Evolutionary conservation across 2,797 vertebrate genomes (phyloP).

Genomic region (Poeciliopsis presidionis): DNA sequence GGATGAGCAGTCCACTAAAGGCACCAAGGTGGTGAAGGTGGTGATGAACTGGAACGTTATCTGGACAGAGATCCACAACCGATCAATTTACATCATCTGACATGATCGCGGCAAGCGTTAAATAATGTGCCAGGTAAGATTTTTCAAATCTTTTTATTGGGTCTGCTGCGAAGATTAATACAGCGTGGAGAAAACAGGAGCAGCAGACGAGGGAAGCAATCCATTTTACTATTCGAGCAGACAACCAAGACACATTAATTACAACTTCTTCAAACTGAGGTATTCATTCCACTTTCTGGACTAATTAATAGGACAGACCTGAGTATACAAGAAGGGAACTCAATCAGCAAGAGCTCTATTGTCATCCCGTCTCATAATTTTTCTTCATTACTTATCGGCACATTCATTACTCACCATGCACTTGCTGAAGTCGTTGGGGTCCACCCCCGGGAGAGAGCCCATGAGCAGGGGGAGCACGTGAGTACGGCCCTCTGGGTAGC

Average conservation of each 20-base stretch:
- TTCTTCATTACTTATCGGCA: slow-evolving; percentile 60
- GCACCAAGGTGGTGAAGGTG: slow-evolving; percentile 97
- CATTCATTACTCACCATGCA: slow-evolving; percentile 89
- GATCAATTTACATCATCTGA: slow-evolving; percentile 50
- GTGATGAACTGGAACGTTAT: slow-evolving; percentile 99
- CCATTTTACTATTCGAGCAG: slow-evolving; percentile 56
- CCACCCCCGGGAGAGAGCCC: slow-evolving; percentile 95
- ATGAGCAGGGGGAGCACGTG: slow-evolving; percentile 95
- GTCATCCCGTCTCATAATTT: slow-evolving; percentile 55
- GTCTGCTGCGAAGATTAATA: slow-evolving; percentile 54
- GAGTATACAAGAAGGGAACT: slow-evolving; percentile 42
- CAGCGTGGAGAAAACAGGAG: slow-evolving; percentile 48
- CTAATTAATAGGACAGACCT: slow-evolving; percentile 61
- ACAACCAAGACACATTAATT: slow-evolving; percentile 54
- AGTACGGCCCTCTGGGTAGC: slow-evolving; percentile 92
- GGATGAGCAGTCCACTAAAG: slow-evolving; percentile 97
- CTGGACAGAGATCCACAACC: slow-evolving; percentile 72
- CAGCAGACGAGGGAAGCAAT: slow-evolving; percentile 45
- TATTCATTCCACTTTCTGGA: slow-evolving; percentile 60
- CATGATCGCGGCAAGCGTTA: slow-evolving; percentile 26
- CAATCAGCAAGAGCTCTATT: slow-evolving; percentile 53
- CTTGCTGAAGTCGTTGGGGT: slow-evolving; percentile 99
- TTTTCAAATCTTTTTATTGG: slow-evolving; percentile 42
- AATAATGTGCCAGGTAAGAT: slow-evolving; percentile 45
- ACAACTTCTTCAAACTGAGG: slow-evolving; percentile 61